These are phyloP conservation scores for Lasioglossum leucozonium DNA, from an alignment of 2,888 invertebrate species.

Conservation along the genomic window DNA sequence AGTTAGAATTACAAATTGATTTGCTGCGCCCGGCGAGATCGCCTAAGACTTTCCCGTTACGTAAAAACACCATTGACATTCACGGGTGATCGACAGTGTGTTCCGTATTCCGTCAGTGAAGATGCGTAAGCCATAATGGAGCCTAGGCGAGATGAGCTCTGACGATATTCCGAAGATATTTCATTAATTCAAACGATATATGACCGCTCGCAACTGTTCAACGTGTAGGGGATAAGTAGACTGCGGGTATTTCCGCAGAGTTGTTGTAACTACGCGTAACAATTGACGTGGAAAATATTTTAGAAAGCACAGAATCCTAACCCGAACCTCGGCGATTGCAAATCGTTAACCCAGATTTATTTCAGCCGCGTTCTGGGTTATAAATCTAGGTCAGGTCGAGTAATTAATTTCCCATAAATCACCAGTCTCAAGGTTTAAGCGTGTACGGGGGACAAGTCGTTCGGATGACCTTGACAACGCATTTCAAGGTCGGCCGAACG, in stretches of 20 bases:
- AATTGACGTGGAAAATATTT: too few species aligned
- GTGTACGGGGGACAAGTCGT: neutral
- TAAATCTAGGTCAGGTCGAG: neutral
- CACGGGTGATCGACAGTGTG: conserved; percentile 16
- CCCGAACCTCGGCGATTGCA: neutral
- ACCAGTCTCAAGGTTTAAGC: neutral
- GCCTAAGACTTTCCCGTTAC: conserved; percentile 61
- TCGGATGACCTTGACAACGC: neutral
- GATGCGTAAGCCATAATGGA: neutral
- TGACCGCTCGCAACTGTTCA: neutral
- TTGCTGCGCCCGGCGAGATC: conserved; percentile 23
- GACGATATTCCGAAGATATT: neutral
- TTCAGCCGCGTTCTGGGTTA: neutral
- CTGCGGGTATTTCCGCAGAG: too few species aligned
- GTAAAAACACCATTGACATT: conserved; percentile 54
- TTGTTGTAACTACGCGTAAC: too few species aligned
- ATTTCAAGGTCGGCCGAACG: neutral
- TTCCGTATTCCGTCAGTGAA: conserved; percentile 23
- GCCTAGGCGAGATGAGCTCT: conserved; percentile 19
- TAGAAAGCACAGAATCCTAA: too few species aligned
- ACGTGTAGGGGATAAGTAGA: neutral
- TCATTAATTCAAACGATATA: neutral
- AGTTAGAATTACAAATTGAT: conserved; percentile 66
- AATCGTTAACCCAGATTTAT: neutral
- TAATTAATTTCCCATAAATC: neutral